A percentile compares a stretch with the other conserved stretches of the same genome.
Evolutionary conservation across 23 tunicate species (phyloP).

Genomic region (Ciona savignyi): DNA sequence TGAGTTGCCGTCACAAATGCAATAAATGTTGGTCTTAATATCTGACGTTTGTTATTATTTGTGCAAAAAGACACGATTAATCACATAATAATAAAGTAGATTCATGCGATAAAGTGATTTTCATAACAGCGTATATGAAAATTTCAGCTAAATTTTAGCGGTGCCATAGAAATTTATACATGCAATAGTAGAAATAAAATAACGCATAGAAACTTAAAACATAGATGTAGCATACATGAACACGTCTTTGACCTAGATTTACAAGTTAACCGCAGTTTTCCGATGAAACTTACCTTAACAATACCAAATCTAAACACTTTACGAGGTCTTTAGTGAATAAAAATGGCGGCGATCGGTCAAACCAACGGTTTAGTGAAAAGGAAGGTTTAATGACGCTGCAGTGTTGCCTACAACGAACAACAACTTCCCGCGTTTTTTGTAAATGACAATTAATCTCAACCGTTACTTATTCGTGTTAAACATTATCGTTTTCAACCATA

Average conservation of each 20-base stretch:
- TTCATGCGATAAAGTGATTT: too few species aligned
- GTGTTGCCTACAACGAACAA: not conserved
- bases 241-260: not conserved
- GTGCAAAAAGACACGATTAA: too few species aligned
- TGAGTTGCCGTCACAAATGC: too few species aligned
- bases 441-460: too few species aligned
- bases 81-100: too few species aligned
- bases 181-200: not conserved
- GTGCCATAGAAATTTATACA: not conserved
- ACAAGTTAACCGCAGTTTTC: too few species aligned
- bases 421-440: not conserved
- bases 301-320: too few species aligned
- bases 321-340: not conserved
- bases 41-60: too few species aligned
- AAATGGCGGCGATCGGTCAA: not conserved
- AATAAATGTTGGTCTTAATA: too few species aligned
- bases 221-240: not conserved
- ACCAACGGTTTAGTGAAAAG: not conserved
- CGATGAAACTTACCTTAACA: not conserved
- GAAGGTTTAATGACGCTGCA: not conserved
- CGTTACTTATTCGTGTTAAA: too few species aligned
- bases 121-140: too few species aligned
- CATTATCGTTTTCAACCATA: too few species aligned
- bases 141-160: not conserved
- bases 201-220: not conserved